These are phyloP conservation scores for Pterostichus madidus DNA, from an alignment of 2,888 invertebrate genomes.

Conservation along the genomic window DNA sequence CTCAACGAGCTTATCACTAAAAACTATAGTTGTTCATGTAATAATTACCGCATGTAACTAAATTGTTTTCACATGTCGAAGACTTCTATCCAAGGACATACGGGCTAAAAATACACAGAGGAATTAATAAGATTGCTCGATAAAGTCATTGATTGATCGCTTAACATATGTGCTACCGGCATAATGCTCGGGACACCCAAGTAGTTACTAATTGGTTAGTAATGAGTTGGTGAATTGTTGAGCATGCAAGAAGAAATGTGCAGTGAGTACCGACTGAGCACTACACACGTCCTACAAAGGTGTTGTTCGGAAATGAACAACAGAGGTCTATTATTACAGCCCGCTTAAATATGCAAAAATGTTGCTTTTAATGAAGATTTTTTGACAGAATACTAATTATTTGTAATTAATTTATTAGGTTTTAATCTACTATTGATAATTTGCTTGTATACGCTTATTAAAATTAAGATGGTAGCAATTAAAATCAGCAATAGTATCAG, in stretches of 20 bases:
- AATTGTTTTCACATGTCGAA: conserved; percentile 19
- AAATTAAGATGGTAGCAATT: no score
- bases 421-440: no score
- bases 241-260: conserved; percentile 11
- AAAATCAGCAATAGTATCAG: no score
- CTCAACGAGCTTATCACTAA: conserved; percentile 11
- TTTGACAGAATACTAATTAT: no score
- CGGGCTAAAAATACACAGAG: conserved; percentile 19
- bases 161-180: conserved; percentile 48
- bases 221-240: conserved; percentile 46
- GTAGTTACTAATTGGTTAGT: conserved; percentile 38
- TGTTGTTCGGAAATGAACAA: background rate
- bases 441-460: no score
- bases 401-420: no score
- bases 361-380: no score
- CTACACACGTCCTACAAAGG: background rate
- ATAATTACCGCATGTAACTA: conserved; percentile 33
- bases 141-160: conserved; percentile 48
- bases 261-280: background rate
- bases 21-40: conserved; percentile 28
- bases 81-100: conserved; percentile 23
- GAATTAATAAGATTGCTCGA: conserved; percentile 41
- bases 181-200: conserved; percentile 28
- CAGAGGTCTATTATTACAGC: background rate
- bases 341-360: background rate